Percentiles rank a stretch among this genome's conserved stretches.
Evolutionary conservation across 2,113 vertebrate species (phyloP).

Genomic region (Ciconia maguari): DNA sequence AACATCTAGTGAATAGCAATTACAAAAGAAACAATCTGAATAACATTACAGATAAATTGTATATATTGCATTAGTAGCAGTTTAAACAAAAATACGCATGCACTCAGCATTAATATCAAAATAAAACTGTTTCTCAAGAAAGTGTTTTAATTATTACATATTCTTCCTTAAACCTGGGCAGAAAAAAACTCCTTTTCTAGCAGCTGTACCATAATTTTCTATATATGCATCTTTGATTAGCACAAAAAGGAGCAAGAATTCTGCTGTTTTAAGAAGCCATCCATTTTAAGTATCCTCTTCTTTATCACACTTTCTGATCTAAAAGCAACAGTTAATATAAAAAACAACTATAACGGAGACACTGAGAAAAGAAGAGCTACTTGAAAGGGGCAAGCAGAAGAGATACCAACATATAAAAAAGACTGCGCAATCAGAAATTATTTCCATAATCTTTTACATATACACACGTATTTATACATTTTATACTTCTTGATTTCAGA

Average conservation of each 20-base stretch:
- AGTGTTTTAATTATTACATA: neutral
- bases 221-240: neutral
- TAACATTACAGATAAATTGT: neutral
- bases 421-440: neutral
- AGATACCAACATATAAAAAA: neutral
- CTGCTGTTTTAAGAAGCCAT: neutral
- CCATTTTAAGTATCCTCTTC: neutral
- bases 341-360: neutral
- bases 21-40: neutral
- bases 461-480: neutral
- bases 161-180: neutral
- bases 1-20: neutral
- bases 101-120: neutral
- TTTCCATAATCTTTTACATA: neutral
- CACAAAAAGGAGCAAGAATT: neutral
- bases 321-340: neutral
- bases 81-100: neutral
- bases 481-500: neutral
- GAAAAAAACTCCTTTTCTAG: neutral
- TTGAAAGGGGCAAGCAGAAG: neutral
- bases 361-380: neutral
- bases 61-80: neutral
- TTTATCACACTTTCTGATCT: neutral
- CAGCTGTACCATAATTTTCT: neutral
- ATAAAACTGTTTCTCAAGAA: neutral